Conservation (phyloP, 1,140 invertebrate species). For the Venustaconcha ellipsiformis region DNA sequence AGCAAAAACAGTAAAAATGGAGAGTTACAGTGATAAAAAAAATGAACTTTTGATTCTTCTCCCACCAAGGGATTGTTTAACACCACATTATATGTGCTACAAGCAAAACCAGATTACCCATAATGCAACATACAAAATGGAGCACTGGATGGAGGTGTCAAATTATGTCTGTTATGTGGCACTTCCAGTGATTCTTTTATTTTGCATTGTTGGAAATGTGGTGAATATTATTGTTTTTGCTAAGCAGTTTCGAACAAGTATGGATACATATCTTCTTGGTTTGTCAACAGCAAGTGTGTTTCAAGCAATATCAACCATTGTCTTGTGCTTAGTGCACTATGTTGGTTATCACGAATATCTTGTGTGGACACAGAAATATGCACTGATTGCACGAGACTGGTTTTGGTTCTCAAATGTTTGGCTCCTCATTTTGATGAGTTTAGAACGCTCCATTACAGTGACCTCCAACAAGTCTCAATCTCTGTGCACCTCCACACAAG, state of each 20-base stretch:
- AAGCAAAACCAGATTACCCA: background rate
- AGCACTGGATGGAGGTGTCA: conserved; percentile 54
- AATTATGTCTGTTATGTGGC: conserved; percentile 60
- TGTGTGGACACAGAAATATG: conserved; percentile 51
- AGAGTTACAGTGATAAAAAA: conserved; percentile 33
- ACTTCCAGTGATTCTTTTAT: conserved; percentile 51
- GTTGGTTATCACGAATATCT: conserved; percentile 44
- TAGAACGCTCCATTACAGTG: conserved; percentile 56
- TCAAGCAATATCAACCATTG: conserved; percentile 40
- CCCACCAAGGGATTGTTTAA: conserved; percentile 50
- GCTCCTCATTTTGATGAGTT: conserved; percentile 60
- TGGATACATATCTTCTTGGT: conserved; percentile 61
- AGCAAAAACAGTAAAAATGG: background rate
- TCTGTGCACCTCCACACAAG: conserved; percentile 54
- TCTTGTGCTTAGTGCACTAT: conserved; percentile 54
- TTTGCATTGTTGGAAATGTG: conserved; percentile 54
- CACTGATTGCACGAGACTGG: conserved; percentile 56
- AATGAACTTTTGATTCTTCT: conserved; percentile 48
- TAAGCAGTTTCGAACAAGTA: conserved; percentile 46
- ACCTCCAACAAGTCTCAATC: conserved; percentile 46
- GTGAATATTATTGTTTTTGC: conserved; percentile 54
- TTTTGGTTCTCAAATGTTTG: conserved; percentile 62
- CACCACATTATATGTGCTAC: conserved; percentile 43
- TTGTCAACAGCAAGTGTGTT: conserved; percentile 52
- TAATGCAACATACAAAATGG: conserved; percentile 30